These are phyloP conservation scores for Aspidiotus rigidus DNA, from an alignment of 2,888 invertebrate species.

Conservation along the genomic window DNA sequence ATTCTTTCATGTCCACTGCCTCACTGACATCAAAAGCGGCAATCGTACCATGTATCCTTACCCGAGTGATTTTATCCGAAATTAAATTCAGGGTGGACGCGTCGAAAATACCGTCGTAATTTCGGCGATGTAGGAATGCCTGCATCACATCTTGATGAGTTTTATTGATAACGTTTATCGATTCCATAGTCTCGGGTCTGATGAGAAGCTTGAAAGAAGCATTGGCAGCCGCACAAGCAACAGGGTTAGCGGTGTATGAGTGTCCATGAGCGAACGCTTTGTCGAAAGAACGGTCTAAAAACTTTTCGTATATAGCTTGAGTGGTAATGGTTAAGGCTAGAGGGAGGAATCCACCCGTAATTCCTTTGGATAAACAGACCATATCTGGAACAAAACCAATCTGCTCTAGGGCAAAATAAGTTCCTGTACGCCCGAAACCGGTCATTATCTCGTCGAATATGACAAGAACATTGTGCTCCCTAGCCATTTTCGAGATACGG, in stretches of 20 bases:
- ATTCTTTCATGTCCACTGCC: neutral
- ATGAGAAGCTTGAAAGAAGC: conserved; percentile 25
- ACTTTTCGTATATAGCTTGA: conserved; percentile 12
- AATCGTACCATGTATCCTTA: conserved; percentile 16
- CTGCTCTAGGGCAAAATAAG: conserved; percentile 28
- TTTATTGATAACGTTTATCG: conserved; percentile 3
- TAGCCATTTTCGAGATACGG: neutral
- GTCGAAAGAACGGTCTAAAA: conserved; percentile 16
- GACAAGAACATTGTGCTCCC: conserved; percentile 10
- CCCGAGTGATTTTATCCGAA: too few species aligned
- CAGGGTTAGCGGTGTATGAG: conserved; percentile 31
- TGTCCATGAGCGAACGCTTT: conserved; percentile 32
- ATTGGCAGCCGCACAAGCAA: conserved; percentile 30
- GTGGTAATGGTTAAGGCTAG: conserved; percentile 29
- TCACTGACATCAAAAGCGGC: conserved; percentile 19
- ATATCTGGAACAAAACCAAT: conserved; percentile 23
- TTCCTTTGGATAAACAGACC: conserved; percentile 30
- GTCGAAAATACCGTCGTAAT: neutral
- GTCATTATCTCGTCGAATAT: conserved; percentile 31
- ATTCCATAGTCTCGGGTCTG: neutral
- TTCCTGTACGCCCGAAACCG: conserved; percentile 30
- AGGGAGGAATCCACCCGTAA: conserved; percentile 29
- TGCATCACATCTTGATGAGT: conserved; percentile 5
- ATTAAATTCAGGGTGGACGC: neutral
- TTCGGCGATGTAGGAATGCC: neutral